Evolutionary conservation across 2,888 invertebrate species (phyloP).

Genomic region (Cotesia congregata): DNA sequence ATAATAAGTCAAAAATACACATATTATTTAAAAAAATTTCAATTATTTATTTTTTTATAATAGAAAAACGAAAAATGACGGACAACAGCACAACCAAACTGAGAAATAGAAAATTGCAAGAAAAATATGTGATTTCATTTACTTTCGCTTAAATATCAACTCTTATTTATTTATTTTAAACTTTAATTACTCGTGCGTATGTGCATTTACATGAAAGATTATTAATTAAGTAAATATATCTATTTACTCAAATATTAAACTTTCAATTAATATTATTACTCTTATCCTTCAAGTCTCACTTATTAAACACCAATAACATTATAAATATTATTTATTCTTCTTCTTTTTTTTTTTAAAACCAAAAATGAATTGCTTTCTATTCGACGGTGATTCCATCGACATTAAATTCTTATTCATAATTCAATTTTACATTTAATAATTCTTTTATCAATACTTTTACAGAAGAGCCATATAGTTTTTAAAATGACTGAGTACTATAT

Average conservation of each 20-base stretch:
- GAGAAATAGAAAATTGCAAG: background rate
- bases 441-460: background rate
- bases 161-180: background rate
- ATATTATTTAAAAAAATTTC: background rate
- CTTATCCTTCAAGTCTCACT: background rate
- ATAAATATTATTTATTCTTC: background rate
- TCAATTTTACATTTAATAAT: background rate
- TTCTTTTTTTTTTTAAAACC: constrained; percentile 6
- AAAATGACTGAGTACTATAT: constrained; percentile 26
- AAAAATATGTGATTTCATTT: background rate
- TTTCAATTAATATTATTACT: background rate
- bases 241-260: background rate
- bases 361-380: constrained; percentile 16
- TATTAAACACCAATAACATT: background rate
- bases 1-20: background rate
- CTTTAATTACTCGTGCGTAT: background rate
- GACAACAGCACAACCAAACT: background rate
- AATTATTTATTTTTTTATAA: background rate
- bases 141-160: background rate
- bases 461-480: background rate
- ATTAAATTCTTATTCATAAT: background rate
- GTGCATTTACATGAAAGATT: constrained; percentile 1
- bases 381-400: background rate
- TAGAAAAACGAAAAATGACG: background rate
- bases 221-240: background rate